phyloP scores from a whole-genome alignment of 2,113 vertebrate genomes.

The Alouatta palliata region DNA sequence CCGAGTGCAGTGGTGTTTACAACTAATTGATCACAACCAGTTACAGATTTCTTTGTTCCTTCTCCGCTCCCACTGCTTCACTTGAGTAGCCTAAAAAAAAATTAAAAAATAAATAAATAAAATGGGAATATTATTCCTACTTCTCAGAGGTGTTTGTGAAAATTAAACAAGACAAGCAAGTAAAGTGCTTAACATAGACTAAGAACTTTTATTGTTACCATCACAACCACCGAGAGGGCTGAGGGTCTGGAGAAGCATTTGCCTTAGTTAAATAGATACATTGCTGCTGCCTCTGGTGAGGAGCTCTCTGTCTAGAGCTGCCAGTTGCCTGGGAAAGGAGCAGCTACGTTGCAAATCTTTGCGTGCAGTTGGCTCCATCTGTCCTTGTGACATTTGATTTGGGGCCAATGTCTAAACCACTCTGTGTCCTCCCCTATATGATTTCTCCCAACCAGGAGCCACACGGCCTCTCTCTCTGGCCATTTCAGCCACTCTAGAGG shows the following conservation, averaged over 20 bases:
- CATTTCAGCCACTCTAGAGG: not conserved
- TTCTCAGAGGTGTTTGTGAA: constrained; percentile 2
- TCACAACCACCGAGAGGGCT: not conserved
- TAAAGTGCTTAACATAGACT: not conserved
- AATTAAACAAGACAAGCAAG: not conserved
- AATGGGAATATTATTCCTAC: not conserved
- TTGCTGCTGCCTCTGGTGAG: not conserved
- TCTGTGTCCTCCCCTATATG: not conserved
- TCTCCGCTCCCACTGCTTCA: too few species aligned
- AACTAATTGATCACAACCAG: too few species aligned
- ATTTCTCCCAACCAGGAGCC: not conserved
- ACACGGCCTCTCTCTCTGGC: not conserved
- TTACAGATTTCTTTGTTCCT: too few species aligned
- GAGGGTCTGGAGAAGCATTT: not conserved
- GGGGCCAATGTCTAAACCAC: not conserved
- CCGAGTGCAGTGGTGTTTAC: too few species aligned
- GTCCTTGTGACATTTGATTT: not conserved
- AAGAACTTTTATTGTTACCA: not conserved
- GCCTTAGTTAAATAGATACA: not conserved
- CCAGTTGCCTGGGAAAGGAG: not conserved
- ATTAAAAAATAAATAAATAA: not conserved
- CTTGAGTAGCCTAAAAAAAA: too few species aligned
- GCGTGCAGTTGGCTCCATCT: not conserved
- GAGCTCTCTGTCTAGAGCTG: not conserved
- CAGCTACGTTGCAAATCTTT: not conserved